A percentile compares a stretch with the other conserved stretches of the same genome.
Conservation (phyloP, 2,888 invertebrate genomes). For the Nycteola revayana region DNA sequence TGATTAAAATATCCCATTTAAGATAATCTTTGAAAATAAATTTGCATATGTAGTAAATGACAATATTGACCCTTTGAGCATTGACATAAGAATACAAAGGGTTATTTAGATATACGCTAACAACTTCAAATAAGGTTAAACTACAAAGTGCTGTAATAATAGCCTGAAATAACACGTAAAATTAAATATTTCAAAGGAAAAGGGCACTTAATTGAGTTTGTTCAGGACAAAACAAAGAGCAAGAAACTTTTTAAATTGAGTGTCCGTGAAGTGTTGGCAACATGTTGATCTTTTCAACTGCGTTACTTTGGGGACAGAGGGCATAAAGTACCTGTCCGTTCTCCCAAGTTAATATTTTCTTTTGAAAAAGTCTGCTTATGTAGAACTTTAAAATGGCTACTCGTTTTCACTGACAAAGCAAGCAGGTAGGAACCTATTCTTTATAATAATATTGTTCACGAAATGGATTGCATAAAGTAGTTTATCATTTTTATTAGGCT, state of each 20-base stretch:
- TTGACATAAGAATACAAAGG: not conserved
- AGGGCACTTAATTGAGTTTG: conserved; percentile 80
- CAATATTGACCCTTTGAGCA: conserved; percentile 1
- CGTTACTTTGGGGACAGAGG: conserved; percentile 38
- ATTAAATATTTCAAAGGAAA: conserved; percentile 71
- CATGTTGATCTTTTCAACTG: conserved; percentile 77
- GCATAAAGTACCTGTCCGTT: conserved; percentile 40
- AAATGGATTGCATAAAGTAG: too few species aligned
- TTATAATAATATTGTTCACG: too few species aligned
- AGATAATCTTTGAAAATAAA: conserved; percentile 32
- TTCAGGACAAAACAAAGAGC: conserved; percentile 80
- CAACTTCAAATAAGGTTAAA: conserved; percentile 20
- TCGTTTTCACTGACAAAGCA: not conserved
- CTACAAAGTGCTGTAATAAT: conserved; percentile 19
- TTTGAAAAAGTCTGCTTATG: conserved; percentile 41
- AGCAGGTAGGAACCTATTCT: too few species aligned
- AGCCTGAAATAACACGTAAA: conserved; percentile 43
- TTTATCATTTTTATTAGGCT: conserved; percentile 3
- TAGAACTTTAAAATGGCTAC: conserved; percentile 20
- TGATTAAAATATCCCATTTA: conserved; percentile 69
- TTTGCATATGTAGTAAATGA: conserved; percentile 22
- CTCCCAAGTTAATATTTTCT: conserved; percentile 73
- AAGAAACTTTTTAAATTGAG: conserved; percentile 79
- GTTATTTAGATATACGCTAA: not conserved
- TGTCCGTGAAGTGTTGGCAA: conserved; percentile 78